Base-by-base conservation (phyloP, 1,140 invertebrate genomes). In the Steinernema khuongi region DNA sequence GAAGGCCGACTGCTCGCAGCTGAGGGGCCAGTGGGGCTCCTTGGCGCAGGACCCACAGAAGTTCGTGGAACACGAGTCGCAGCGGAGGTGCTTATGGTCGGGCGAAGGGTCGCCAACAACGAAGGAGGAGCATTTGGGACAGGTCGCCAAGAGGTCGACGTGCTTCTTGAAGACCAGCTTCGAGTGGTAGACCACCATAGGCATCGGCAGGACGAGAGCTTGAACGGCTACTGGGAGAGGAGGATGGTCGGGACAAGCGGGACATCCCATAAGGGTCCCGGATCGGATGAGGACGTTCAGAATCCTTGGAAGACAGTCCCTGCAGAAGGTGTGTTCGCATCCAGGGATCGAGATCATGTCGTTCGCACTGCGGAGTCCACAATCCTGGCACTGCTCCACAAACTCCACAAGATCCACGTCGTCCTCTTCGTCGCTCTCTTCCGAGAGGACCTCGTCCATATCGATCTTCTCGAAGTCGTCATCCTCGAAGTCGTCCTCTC, bases 21-120 rank as follows among this genome's bases (percentile, higher is more conserved):
- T 72, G 31, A 72, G 28, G 17, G 71, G 71, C 31, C 44, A 72
- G 41, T 72, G 71, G n/a, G 71, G 71, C n/a, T 72, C 43, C 43
- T 66, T 44, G 31, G 22, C 29, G 41, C 71, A 72, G 44, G 43
- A n/a, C n/a, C 43, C 71, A 36, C 71, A 72, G 43, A 72, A 72
- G 41, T 66, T 66, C 44, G 66, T 72, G 4, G 71, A 72, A 31
- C 71, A 72, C 22, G 44, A 66, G 31, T 44, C 31, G 31, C 71
- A 72, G 22, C 66, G 44, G 26, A 72, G 43, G 66, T 31, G 44
- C 26, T 66, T 66, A 30, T 41, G 66, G 26, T 44, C 66, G 19
- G 44, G 28, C 71, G 36, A 41, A 18, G 31, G 29, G 7, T 72
- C 19, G 26, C 44, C 71, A 14, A 66, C 71, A n/a, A 66, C 71